Evolutionary conservation across 1,140 invertebrate species (phyloP).

Genomic region (Hyles vespertilio): DNA sequence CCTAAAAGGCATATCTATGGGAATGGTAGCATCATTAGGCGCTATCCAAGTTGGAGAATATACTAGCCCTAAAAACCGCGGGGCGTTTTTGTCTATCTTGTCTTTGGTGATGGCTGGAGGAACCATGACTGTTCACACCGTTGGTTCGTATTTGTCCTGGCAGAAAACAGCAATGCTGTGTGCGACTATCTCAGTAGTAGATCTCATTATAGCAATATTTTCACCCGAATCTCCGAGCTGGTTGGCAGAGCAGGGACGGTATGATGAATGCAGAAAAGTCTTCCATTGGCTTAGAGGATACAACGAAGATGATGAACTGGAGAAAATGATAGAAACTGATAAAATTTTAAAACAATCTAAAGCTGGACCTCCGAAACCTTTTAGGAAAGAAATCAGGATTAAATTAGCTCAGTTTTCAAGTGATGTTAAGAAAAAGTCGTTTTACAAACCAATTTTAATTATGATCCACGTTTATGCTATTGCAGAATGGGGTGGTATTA

Average conservation of each 20-base stretch:
- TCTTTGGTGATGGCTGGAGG: slow-evolving; percentile 25
- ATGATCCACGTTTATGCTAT: slow-evolving; percentile 8
- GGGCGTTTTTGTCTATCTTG: slow-evolving; percentile 29
- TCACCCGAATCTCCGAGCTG: slow-evolving; percentile 42
- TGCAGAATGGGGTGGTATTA: slow-evolving; percentile 9
- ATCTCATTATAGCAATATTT: slow-evolving; percentile 26
- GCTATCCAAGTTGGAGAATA: slow-evolving; percentile 13
- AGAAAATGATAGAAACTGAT: slow-evolving; percentile 30
- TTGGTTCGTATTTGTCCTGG: slow-evolving; percentile 32
- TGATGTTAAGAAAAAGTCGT: not conserved
- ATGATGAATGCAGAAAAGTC: slow-evolving; percentile 26
- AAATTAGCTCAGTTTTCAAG: not conserved
- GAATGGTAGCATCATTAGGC: slow-evolving; percentile 8
- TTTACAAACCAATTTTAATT: slow-evolving; percentile 12
- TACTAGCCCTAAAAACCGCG: slow-evolving; percentile 14
- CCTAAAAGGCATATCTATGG: slow-evolving; percentile 14
- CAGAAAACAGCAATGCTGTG: slow-evolving; percentile 25
- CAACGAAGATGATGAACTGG: slow-evolving; percentile 32
- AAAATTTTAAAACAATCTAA: slow-evolving; percentile 10
- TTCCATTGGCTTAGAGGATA: slow-evolving; percentile 38
- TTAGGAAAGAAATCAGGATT: not conserved
- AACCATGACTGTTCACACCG: slow-evolving; percentile 22
- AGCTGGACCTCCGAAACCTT: not conserved
- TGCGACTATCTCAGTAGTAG: slow-evolving; percentile 16
- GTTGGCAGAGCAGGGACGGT: slow-evolving; percentile 29